Evolutionary conservation across 2,113 vertebrate genomes (phyloP).

Genomic region (Chinchilla lanigera): DNA sequence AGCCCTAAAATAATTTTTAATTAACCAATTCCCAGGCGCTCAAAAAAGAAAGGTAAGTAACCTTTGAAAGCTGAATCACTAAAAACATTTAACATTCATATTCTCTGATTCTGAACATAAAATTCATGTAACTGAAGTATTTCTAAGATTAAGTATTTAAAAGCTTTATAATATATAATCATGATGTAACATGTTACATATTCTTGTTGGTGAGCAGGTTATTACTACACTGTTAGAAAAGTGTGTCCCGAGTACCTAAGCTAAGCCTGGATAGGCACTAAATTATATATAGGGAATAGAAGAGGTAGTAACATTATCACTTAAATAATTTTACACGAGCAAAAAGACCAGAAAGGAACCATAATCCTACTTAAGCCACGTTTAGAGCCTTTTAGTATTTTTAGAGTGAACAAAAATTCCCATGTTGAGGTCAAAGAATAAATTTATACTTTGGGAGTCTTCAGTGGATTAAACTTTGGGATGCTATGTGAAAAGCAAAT

Average conservation of each 20-base stretch:
- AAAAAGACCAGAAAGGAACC: not conserved
- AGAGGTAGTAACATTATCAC: not conserved
- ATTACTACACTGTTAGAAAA: not conserved
- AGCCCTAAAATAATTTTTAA: not conserved
- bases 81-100: slow-evolving; percentile 28
- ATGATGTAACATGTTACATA: not conserved
- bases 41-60: not conserved
- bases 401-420: slow-evolving; percentile 4
- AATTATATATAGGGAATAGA: not conserved
- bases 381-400: slow-evolving; percentile 21
- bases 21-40: not conserved
- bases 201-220: not conserved
- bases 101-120: slow-evolving; percentile 32
- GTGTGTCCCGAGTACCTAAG: not conserved
- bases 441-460: not conserved
- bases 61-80: slow-evolving; percentile 24
- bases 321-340: slow-evolving; percentile 41
- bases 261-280: not conserved
- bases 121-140: slow-evolving; percentile 1
- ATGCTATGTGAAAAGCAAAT: slow-evolving; percentile 3
- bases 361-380: not conserved
- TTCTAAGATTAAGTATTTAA: not conserved
- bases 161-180: not conserved
- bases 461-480: slow-evolving; percentile 28
- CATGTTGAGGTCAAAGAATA: not conserved